Percentiles rank a stretch among this genome's conserved stretches.
Evolutionary conservation across 30 jellyfish, hydroid and myxozoan species (phyloP).

Genomic region (Chrysaora quinquecirrha): DNA sequence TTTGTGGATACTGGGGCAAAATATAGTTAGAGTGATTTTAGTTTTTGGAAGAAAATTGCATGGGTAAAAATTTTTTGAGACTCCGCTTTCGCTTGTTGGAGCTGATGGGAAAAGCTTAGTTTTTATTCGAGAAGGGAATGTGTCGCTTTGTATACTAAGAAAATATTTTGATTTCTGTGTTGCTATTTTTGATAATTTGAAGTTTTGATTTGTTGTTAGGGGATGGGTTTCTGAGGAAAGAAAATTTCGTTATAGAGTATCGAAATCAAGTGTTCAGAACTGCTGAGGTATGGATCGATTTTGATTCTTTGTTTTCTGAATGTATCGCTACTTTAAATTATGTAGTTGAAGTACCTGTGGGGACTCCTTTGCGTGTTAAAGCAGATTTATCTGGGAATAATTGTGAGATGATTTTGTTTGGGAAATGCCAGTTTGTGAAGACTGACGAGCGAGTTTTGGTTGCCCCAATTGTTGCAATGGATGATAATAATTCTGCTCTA

Average conservation of each 20-base stretch:
- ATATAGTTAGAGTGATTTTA: constrained; percentile 2
- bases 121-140: neutral
- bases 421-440: constrained; percentile 15
- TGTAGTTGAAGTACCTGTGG: constrained; percentile 14
- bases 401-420: constrained; percentile 13
- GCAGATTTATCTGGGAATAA: constrained; percentile 12
- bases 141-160: neutral
- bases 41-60: constrained; percentile 6
- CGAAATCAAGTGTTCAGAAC: neutral
- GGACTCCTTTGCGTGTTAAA: constrained; percentile 22
- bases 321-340: neutral
- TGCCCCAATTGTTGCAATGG: constrained; percentile 19
- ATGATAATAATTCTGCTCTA: neutral
- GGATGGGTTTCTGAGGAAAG: constrained; percentile 11
- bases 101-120: neutral
- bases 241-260: constrained; percentile 3
- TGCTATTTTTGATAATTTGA: neutral
- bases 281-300: neutral
- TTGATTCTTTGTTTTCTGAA: constrained; percentile 7
- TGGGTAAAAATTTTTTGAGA: constrained; percentile 10
- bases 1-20: constrained; percentile 17
- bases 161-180: neutral
- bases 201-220: constrained; percentile 13
- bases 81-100: neutral
- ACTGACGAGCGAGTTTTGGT: constrained; percentile 26